A percentile compares a stretch with the other conserved stretches of the same genome.
phyloP scores from a whole-genome alignment of 2,113 vertebrate species.

The Ellobius talpinus region DNA sequence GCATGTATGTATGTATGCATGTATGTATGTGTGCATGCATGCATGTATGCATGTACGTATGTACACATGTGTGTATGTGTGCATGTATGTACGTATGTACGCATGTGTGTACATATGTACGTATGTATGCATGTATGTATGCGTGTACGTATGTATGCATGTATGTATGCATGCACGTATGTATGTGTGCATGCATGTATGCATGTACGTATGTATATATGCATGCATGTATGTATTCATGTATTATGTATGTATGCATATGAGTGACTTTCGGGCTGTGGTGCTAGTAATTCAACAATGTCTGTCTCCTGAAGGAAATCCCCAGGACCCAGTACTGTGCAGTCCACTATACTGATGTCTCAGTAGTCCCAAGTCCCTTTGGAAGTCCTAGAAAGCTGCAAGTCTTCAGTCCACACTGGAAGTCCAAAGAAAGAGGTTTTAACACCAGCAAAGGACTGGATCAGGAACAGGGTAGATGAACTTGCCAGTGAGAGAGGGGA shows the following conservation, averaged over 20 bases:
- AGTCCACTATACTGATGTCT: not conserved
- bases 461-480: not conserved
- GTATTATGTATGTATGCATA: no score
- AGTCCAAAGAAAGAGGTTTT: not conserved
- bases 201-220: no score
- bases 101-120: not conserved
- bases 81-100: not conserved
- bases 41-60: not conserved
- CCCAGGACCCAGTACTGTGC: not conserved
- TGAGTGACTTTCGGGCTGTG: not conserved
- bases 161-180: no score
- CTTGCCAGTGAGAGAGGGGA: not conserved
- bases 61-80: no score
- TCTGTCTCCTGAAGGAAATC: not conserved
- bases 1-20: no score
- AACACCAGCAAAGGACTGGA: not conserved
- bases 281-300: not conserved
- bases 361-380: not conserved
- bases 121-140: not conserved
- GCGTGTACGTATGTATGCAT: not conserved
- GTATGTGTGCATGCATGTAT: no score
- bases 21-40: no score
- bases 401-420: not conserved
- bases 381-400: not conserved
- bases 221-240: no score